These are phyloP conservation scores for Gerris lacustris DNA, from an alignment of 2,888 invertebrate species.

Conservation along the genomic window DNA sequence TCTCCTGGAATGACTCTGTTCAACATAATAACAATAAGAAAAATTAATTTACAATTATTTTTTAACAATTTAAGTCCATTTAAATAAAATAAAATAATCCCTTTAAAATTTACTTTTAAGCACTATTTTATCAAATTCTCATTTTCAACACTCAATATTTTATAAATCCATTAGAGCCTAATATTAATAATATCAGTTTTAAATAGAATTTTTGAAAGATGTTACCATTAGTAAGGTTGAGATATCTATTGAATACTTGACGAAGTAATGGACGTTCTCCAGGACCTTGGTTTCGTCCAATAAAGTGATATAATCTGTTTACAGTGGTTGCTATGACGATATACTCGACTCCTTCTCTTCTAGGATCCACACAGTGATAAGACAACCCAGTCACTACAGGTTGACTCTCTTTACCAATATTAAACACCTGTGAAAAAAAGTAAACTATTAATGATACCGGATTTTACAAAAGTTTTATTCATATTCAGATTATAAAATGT, in stretches of 20 bases:
- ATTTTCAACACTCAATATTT: too few species aligned
- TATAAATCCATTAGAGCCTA: not conserved
- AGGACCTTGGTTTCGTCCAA: conserved; percentile 53
- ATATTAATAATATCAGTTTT: not conserved
- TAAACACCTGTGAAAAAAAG: conserved; percentile 56
- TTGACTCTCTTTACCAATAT: conserved; percentile 48
- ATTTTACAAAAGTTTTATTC: not conserved
- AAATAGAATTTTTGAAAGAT: not conserved
- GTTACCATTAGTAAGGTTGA: conserved; percentile 36
- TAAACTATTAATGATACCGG: conserved; percentile 20
- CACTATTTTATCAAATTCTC: too few species aligned
- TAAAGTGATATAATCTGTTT: conserved; percentile 74
- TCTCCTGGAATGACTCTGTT: conserved; percentile 50
- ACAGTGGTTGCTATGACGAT: conserved; percentile 74
- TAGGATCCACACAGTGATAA: conserved; percentile 58
- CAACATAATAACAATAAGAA: conserved; percentile 9
- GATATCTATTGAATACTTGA: conserved; percentile 63
- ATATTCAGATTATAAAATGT: too few species aligned
- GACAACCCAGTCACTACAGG: conserved; percentile 70
- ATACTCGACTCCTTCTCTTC: conserved; percentile 48
- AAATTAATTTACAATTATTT: not conserved
- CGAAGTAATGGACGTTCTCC: conserved; percentile 71
- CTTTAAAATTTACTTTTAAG: too few species aligned
- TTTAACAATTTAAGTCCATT: conserved; percentile 6
- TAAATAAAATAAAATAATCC: conserved; percentile 8